Conservation (phyloP, 1,140 invertebrate species). For the Anagrus nilaparvatae region DNA sequence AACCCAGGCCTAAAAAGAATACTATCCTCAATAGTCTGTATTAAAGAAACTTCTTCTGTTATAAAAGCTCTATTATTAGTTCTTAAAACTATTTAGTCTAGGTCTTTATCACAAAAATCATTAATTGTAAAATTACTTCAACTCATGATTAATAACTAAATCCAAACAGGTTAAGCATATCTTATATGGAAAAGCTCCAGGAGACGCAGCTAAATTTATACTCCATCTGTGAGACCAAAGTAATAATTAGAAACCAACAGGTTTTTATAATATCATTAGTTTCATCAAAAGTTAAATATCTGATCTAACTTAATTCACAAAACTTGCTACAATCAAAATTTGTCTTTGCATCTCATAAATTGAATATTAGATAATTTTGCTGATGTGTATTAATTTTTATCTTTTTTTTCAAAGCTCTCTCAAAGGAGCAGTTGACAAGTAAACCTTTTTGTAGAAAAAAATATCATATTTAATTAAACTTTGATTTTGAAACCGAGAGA, state of each 20-base stretch:
- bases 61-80: constrained; percentile 81
- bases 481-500: constrained; percentile 12
- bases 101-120: constrained; percentile 95
- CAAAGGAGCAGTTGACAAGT: constrained; percentile 2
- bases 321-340: constrained; percentile 22
- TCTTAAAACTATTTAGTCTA: constrained; percentile 80
- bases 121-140: constrained; percentile 97
- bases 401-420: not conserved
- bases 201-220: constrained; percentile 69
- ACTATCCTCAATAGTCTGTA: constrained; percentile 84
- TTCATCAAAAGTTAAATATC: constrained; percentile 71
- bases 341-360: constrained; percentile 9
- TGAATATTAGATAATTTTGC: not conserved
- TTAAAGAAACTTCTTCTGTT: constrained; percentile 58
- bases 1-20: constrained; percentile 76
- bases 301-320: constrained; percentile 46
- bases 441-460: constrained; percentile 11
- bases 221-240: constrained; percentile 97
- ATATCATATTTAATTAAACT: constrained; percentile 7
- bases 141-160: constrained; percentile 86
- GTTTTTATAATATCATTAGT: constrained; percentile 84
- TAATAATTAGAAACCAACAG: constrained; percentile 87
- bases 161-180: constrained; percentile 75
- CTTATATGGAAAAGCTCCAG: constrained; percentile 61
- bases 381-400: not conserved